Base-by-base conservation (phyloP, 1,140 invertebrate species). In the Neuroterus valhalla region DNA sequence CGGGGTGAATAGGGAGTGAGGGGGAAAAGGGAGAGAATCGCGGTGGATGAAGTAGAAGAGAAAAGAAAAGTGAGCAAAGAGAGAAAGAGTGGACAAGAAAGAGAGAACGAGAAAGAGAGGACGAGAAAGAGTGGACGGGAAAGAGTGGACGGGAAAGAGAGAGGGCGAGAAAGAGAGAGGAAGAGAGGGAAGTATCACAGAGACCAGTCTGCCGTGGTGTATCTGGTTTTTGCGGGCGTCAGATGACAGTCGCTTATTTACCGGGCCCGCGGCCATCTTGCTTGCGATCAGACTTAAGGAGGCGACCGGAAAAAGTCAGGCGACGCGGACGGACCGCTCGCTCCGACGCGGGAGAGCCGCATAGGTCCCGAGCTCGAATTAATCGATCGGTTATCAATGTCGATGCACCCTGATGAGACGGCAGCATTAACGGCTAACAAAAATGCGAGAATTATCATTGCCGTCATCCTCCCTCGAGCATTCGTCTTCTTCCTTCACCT, bases 241-340 rank as follows among this genome's bases (percentile, higher is more conserved):
- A 88, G 86, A 89, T 89, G 87, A 89, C 87, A 89, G 88, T 89
- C 86, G 86, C 84, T 88, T 89, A 89, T 89, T 89, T 89, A 88
- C 87, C 85, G 85, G 82, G 81, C 83, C 78, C 78, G 84, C 87
- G 84, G 88, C 88, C 88, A 89, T 88, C 85, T 89, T 89, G 88
- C 80, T 79, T 82, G 80, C 80, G 81, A 86, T 88, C 86, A 81
- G 87, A 86, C 85, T 88, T 86, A 86, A 88, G 87, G 82, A 87
- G 87, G 79, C 79, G 79, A 72, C 71, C 66, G 66, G 66, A 67
- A 72, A 85, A 81, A 84, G 43, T 55, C 42, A 76, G 72, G 75
- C 77, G 77, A 80, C 75, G 77, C 74, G 71, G 75, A 75, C 77
- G 75, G 77, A 23, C 42, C 67, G 67, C 67, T 42, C 44, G n/a